Base-by-base conservation (phyloP, 2,888 invertebrate species). In the Tetheella fluctuosa region DNA sequence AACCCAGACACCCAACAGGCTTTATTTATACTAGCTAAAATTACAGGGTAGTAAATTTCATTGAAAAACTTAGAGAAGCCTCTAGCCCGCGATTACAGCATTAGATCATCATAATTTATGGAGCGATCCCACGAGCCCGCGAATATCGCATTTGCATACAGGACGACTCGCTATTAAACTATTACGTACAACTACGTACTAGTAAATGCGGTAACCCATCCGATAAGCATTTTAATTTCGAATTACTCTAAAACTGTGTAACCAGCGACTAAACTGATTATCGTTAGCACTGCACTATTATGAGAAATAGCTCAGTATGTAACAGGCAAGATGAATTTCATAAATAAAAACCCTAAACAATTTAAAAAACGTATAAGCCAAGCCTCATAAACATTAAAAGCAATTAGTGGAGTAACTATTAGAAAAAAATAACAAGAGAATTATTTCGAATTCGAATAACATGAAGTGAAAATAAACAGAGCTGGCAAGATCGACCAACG, bases 401-500 rank as follows among this genome's bases (percentile, higher is more conserved):
- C 42, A 17, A 39, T 15, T 42, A 42, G n/a, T n/a, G 37, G 15
- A 2, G 3, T n/a, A 6, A 34, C 34, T 34, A 13, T 34, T 12
- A 34, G 4, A 42, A 17, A 42, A 48, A 20, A 48, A 48, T 48
- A 48, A 48, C 10, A 20, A 48, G 10, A 15, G 17, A 17, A 37
- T 15, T 7, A 56, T 52, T 61, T 60, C 23, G 23, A 62, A 48
- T 53, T 56, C 54, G 57, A 56, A 54, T 62, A 57, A 63, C 63
- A 56, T 58, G 61, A 68, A 72, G 65, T 70, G 59, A 75, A 75
- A 76, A 68, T 67, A 77, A 79, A 80, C 64, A 77, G 71, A 75
- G 69, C 77, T 69, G 70, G 71, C 69, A 62, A 69, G 65, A 61
- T 64, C 68, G 58, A 69, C 62, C 58, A 57, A 61, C 62, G 61